phyloP scores from a whole-genome alignment of 2,113 vertebrate species.

The Salvelinus fontinalis region DNA sequence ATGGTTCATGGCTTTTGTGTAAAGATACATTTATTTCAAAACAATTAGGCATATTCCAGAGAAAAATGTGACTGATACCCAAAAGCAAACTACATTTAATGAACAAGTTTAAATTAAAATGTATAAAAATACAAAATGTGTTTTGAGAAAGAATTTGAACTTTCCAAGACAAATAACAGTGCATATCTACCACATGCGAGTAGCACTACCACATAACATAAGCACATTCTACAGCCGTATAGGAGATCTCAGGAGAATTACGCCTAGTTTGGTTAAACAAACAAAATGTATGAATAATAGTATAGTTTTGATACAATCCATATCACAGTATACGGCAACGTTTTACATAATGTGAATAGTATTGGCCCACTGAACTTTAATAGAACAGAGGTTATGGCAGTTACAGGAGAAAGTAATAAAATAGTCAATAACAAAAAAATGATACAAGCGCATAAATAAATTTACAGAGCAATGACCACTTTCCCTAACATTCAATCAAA shows the following conservation, averaged over 20 bases:
- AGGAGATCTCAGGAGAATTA: too few relatives aligned
- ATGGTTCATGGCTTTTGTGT: too few relatives aligned
- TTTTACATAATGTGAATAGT: slow-evolving; percentile 4
- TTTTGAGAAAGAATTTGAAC: not conserved
- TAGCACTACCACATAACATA: slow-evolving; percentile 65
- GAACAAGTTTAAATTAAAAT: slow-evolving; percentile 74
- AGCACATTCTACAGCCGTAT: slow-evolving; percentile 2
- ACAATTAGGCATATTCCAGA: not conserved
- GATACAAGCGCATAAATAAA: slow-evolving; percentile 12
- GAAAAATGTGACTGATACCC: not conserved
- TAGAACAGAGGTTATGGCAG: too few relatives aligned
- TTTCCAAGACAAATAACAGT: slow-evolving; percentile 56
- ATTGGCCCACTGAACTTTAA: too few relatives aligned
- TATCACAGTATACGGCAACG: not conserved
- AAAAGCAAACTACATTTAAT: slow-evolving; percentile 66
- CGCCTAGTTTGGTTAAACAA: too few relatives aligned
- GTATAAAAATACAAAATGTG: slow-evolving; percentile 88
- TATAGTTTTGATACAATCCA: not conserved
- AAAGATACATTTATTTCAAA: not conserved
- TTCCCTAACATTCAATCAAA: not conserved
- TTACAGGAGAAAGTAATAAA: too few relatives aligned
- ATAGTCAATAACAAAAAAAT: not conserved
- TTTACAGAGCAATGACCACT: not conserved
- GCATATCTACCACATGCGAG: slow-evolving; percentile 83
- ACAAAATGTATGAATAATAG: not conserved